A percentile compares a stretch with the other conserved stretches of the same genome.
phyloP scores from a whole-genome alignment of 2,113 vertebrate species.

The Panthera tigris region DNA sequence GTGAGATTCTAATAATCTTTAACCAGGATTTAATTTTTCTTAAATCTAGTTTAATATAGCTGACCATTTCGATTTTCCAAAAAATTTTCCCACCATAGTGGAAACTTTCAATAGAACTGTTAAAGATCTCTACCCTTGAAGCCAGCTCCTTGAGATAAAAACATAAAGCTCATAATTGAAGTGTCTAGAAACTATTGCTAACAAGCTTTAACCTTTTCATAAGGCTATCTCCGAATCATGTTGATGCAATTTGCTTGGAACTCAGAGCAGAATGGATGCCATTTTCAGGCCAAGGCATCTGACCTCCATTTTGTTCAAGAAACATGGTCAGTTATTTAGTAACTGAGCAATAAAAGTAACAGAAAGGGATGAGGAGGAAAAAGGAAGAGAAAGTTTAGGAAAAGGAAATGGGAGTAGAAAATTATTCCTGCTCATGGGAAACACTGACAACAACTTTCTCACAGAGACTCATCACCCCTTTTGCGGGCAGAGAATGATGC shows the following conservation, averaged over 20 bases:
- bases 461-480: fast-evolving
- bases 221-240: not conserved
- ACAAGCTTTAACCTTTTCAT: not conserved
- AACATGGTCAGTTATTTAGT: not conserved
- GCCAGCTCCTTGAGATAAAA: constrained; percentile 3
- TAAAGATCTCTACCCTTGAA: not conserved
- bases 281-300: not conserved
- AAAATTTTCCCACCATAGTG: not conserved
- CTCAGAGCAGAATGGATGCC: not conserved
- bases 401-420: not conserved
- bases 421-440: not conserved
- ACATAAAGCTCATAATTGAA: not conserved
- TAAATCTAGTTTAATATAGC: not conserved
- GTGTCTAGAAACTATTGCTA: not conserved
- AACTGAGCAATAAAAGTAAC: not conserved
- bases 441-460: too few species aligned
- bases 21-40: not conserved
- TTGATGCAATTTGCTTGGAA: not conserved
- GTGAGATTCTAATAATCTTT: not conserved
- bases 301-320: not conserved
- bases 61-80: not conserved
- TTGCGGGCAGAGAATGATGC: fast-evolving
- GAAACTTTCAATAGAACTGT: not conserved
- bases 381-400: not conserved
- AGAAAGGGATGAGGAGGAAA: not conserved